Evolutionary conservation across 2,113 vertebrate genomes (phyloP).

Genomic region (Neolamprologus cancellatus): DNA sequence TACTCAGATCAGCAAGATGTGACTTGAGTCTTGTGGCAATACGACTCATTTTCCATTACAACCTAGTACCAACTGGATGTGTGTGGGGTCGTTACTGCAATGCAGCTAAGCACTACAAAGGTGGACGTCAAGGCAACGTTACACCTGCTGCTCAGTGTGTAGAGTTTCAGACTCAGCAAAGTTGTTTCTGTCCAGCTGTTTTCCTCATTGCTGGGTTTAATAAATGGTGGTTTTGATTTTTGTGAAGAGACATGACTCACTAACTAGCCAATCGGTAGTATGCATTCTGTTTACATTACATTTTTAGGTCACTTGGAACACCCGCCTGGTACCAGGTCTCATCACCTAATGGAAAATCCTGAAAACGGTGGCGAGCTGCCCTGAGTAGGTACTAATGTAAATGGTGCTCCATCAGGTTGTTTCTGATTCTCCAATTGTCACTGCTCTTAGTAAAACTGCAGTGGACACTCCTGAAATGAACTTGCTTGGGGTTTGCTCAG

Average conservation of each 20-base stretch:
- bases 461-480: too few relatives aligned
- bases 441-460: too few relatives aligned
- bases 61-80: rapidly evolving
- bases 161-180: background rate
- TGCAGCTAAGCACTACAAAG: rapidly evolving
- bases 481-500: too few relatives aligned
- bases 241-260: rapidly evolving
- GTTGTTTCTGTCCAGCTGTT: background rate
- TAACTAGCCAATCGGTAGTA: background rate
- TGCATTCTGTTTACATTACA: background rate
- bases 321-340: background rate
- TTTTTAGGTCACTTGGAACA: background rate
- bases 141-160: background rate
- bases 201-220: background rate
- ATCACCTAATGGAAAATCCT: background rate
- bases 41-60: background rate
- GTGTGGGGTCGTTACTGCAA: background rate
- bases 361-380: rapidly evolving
- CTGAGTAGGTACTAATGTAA: rapidly evolving
- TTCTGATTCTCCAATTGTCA: too few relatives aligned
- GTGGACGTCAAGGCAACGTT: background rate
- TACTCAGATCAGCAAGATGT: background rate
- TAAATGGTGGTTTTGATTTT: background rate
- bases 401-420: background rate
- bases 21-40: background rate